phyloP scores from a whole-genome alignment of 2,888 invertebrate species.

The Lagria hirta region DNA sequence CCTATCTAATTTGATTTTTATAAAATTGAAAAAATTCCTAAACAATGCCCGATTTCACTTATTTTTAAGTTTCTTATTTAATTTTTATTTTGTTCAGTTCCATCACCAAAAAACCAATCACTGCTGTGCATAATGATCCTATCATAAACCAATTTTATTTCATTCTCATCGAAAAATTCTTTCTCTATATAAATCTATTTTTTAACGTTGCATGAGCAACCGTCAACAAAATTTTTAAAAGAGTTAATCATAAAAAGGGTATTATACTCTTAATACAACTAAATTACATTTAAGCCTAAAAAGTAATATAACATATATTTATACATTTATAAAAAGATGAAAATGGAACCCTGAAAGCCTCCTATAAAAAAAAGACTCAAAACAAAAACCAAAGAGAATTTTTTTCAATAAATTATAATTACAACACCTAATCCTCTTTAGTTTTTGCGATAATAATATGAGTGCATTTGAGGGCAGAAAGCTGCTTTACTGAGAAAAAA shows the following conservation, averaged over 20 bases:
- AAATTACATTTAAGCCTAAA: conserved; percentile 30
- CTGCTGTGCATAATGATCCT: conserved; percentile 21
- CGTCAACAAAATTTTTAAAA: conserved; percentile 15
- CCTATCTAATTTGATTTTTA: conserved; percentile 14
- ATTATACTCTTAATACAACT: conserved; percentile 32
- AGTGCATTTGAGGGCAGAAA: conserved; percentile 25
- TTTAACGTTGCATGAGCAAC: conserved; percentile 20
- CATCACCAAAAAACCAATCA: conserved; percentile 24
- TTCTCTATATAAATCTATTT: conserved; percentile 6
- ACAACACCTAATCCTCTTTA: conserved; percentile 15
- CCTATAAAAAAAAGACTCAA: conserved; percentile 31
- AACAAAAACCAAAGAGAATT: conserved; percentile 11
- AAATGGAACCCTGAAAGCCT: conserved; percentile 47
- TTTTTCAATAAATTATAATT: conserved; percentile 29
- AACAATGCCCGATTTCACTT: conserved; percentile 16
- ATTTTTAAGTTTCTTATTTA: conserved; percentile 8
- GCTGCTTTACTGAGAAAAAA: conserved; percentile 14
- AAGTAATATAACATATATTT: conserved; percentile 21
- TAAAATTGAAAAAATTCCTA: conserved; percentile 17
- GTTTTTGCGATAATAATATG: conserved; percentile 11
- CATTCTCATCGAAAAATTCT: conserved; percentile 19
- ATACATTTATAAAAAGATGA: conserved; percentile 26
- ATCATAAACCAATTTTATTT: conserved; percentile 19
- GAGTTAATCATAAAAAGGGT: conserved; percentile 27
- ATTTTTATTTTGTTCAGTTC: conserved; percentile 19